phyloP scores from a whole-genome alignment of 2,888 invertebrate genomes.

The Phalera bucephala region DNA sequence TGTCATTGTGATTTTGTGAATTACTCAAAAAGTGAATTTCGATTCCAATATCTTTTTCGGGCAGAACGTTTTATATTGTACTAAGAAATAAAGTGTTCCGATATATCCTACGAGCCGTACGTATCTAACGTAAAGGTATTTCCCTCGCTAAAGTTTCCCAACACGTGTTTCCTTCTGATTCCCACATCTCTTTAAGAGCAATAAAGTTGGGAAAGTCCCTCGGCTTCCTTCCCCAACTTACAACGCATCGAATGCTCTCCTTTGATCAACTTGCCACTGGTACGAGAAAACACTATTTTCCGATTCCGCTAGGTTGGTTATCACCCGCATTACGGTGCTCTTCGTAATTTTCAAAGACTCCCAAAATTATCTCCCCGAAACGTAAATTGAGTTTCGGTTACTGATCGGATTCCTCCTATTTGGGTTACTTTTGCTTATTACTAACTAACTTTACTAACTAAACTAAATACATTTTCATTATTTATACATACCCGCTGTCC shows the following conservation, averaged over 20 bases:
- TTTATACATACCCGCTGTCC: too few relatives aligned
- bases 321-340: conserved; percentile 17
- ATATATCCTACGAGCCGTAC: too few relatives aligned
- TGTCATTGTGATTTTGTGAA: too few relatives aligned
- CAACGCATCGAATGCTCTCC: conserved; percentile 9
- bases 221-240: neutral
- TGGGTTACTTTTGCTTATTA: conserved; percentile 3
- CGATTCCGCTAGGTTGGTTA: too few relatives aligned
- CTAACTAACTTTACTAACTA: too few relatives aligned
- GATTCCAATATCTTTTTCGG: too few relatives aligned
- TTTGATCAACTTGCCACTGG: conserved; percentile 14
- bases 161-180: conserved; percentile 1
- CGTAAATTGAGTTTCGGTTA: conserved; percentile 15
- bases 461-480: too few relatives aligned
- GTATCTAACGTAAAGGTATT: too few relatives aligned
- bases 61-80: too few relatives aligned
- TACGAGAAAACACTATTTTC: conserved; percentile 21
- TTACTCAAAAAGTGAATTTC: too few relatives aligned
- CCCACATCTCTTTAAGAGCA: neutral
- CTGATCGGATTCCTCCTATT: conserved; percentile 6
- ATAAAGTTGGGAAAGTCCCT: conserved; percentile 4
- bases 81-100: too few relatives aligned
- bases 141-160: too few relatives aligned
- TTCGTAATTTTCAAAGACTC: conserved; percentile 13
- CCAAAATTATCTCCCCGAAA: conserved; percentile 15